Evolutionary conservation across 2,113 vertebrate species (phyloP), one percentile per base, ranked within the genome.

Genomic region (Istiophorus platypterus): DNA sequence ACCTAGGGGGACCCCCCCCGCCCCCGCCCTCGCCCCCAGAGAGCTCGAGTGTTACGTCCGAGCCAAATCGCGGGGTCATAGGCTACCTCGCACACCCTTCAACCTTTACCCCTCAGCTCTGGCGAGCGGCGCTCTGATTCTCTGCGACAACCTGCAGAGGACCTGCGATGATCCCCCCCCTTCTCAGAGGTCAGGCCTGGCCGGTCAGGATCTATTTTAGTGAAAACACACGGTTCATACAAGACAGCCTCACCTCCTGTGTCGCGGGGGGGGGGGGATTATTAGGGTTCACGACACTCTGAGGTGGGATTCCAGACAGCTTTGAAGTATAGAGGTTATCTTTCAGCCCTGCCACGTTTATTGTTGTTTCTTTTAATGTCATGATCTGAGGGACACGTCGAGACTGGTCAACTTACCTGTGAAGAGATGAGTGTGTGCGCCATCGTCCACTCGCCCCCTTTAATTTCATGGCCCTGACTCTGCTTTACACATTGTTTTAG

Each of bases 51-150:
- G 76, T 89, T 81, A 85, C 72, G 86, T 88, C 87, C 64, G 69
- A 91, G 76, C 85, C 64, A 61, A 92, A 93, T 91, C 70, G 39
- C 12, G 39, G 54, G 92, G 92, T 94, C 92, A 93, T 24, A 86
- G 81, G 91, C 82, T 72, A 67, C 89, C 86, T 84, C 82, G 26
- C 85, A 85, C 90, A 80, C 88, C 91, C 80, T 78, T 51, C 89
- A 83, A 92, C 91, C 93, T 92, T 87, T 85, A 57, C 66, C 88
- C 88, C 41, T 22, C 49, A 39, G 80, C 72, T 62, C 80, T 20
- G 79, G 29, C 76, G n/a, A 54, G 71, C 22, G 7, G 58, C 18
- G 39, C 89, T 88, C 88, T 49, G 75, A 77, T 84, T 79, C 81
- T 84, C 80, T 61, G 62, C 65, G 80, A 90, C 90, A 91, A 90